A percentile compares a stretch with the other conserved stretches of the same genome.
These are phyloP conservation scores for Drosophila trapezifrons DNA, from an alignment of 1,140 invertebrate species.

Conservation along the genomic window DNA sequence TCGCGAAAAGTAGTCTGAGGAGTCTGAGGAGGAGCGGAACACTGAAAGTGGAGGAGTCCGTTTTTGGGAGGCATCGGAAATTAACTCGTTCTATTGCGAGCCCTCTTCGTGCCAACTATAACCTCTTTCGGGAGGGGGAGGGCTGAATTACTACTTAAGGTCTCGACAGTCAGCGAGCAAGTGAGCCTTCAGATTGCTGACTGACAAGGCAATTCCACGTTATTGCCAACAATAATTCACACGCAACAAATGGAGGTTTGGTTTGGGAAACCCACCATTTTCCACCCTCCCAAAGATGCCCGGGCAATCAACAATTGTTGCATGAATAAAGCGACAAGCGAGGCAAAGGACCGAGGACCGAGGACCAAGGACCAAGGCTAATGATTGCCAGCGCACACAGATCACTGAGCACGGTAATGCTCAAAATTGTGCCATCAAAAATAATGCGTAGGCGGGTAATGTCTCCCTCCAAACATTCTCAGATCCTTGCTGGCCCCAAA, in stretches of 20 bases:
- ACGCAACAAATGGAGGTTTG: conserved; percentile 49
- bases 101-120: background rate
- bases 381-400: conserved; percentile 73
- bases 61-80: conserved; percentile 59
- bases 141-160: conserved; percentile 32
- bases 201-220: conserved; percentile 68
- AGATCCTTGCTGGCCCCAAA: conserved; percentile 9
- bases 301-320: conserved; percentile 79
- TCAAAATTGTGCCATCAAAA: conserved; percentile 79
- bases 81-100: conserved; percentile 72
- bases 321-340: conserved; percentile 64
- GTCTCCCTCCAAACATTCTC: background rate
- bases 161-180: conserved; percentile 14
- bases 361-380: conserved; percentile 51
- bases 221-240: conserved; percentile 75
- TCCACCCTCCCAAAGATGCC: conserved; percentile 13
- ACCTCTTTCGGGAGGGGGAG: background rate
- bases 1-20: conserved; percentile 2
- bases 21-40: no score
- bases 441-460: conserved; percentile 63
- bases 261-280: no score
- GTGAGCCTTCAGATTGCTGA: conserved; percentile 55
- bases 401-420: conserved; percentile 71
- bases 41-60: background rate
- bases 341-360: conserved; percentile 20